Conservation (phyloP, 2,797 vertebrate genomes). For the Esox lucius region DNA sequence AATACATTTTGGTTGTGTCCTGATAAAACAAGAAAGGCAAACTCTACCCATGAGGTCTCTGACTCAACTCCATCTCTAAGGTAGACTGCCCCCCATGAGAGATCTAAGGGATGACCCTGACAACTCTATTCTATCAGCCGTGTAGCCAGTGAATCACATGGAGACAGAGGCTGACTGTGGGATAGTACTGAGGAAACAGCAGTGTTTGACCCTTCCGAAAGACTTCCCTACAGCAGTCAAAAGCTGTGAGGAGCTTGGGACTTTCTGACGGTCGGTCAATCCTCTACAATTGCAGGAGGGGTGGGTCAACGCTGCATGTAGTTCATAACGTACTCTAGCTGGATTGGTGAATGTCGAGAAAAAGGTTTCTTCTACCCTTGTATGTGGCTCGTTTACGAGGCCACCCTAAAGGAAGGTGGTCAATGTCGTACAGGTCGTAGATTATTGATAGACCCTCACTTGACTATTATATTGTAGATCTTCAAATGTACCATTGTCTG, state of each 20-base stretch:
- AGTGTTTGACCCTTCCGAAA: slow-evolving; percentile 9
- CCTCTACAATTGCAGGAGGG: slow-evolving; percentile 12
- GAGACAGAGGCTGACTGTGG: slow-evolving; percentile 28
- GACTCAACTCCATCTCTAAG: slow-evolving; percentile 41
- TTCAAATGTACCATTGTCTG: slow-evolving; percentile 50
- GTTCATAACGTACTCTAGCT: slow-evolving; percentile 31
- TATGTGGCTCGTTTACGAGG: slow-evolving; percentile 62
- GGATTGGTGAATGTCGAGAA: slow-evolving; percentile 71
- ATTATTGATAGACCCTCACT: slow-evolving; percentile 41
- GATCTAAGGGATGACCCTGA: slow-evolving; percentile 30
- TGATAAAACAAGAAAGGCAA: slow-evolving; percentile 3
- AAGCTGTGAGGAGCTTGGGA: slow-evolving; percentile 29
- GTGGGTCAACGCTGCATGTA: slow-evolving; percentile 22
- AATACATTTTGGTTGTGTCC: slow-evolving; percentile 52
- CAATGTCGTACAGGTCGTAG: slow-evolving; percentile 83
- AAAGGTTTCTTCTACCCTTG: slow-evolving; percentile 46
- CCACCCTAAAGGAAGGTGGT: slow-evolving; percentile 74
- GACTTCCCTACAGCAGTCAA: slow-evolving; percentile 17
- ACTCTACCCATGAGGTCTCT: slow-evolving; percentile 38
- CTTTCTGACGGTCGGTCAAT: slow-evolving; percentile 38
- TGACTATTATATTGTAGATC: slow-evolving; percentile 36
- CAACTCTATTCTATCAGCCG: slow-evolving; percentile 29
- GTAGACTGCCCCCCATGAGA: slow-evolving; percentile 9
- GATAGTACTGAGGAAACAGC: slow-evolving; percentile 17
- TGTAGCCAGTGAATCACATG: slow-evolving; percentile 25